Conservation (phyloP, 2,888 invertebrate species). For the Caenorhabditis becei region DNA sequence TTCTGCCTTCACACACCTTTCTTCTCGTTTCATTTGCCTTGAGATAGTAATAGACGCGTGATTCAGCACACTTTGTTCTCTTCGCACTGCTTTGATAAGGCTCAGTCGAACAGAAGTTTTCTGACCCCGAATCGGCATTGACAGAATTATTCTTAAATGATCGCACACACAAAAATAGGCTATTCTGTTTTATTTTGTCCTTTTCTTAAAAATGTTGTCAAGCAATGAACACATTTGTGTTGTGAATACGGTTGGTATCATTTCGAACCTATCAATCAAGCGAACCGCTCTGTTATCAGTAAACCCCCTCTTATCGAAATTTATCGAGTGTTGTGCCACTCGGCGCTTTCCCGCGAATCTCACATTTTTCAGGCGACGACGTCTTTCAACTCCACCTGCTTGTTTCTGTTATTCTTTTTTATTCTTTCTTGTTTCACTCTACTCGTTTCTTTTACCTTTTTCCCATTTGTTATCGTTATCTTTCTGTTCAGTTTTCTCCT, state of each 20-base stretch:
- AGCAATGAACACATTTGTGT: too few relatives aligned
- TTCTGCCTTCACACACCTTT: not conserved
- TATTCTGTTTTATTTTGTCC: too few relatives aligned
- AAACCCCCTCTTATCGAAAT: conserved; percentile 23
- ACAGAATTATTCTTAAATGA: too few relatives aligned
- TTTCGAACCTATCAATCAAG: conserved; percentile 34
- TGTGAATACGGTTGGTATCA: too few relatives aligned
- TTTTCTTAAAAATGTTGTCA: too few relatives aligned
- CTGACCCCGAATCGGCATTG: too few relatives aligned
- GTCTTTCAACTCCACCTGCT: conserved; percentile 66
- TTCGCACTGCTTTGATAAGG: too few relatives aligned
- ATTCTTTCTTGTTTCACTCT: not conserved
- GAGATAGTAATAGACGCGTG: not conserved
- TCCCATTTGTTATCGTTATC: conserved; percentile 46
- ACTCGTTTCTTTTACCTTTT: not conserved
- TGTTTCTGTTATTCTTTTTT: conserved; percentile 48
- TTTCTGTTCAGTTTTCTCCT: conserved; percentile 15
- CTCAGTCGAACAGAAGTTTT: too few relatives aligned
- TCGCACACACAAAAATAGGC: too few relatives aligned
- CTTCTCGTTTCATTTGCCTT: conserved; percentile 2
- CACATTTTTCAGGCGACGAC: conserved; percentile 72
- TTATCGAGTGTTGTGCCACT: conserved; percentile 6
- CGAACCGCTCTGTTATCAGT: conserved; percentile 40
- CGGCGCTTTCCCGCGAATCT: conserved; percentile 20
- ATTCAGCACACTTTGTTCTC: not conserved